A percentile compares a stretch with the other conserved stretches of the same genome.
Conservation (phyloP, 1,140 invertebrate genomes). For the Listronotus bonariensis region DNA sequence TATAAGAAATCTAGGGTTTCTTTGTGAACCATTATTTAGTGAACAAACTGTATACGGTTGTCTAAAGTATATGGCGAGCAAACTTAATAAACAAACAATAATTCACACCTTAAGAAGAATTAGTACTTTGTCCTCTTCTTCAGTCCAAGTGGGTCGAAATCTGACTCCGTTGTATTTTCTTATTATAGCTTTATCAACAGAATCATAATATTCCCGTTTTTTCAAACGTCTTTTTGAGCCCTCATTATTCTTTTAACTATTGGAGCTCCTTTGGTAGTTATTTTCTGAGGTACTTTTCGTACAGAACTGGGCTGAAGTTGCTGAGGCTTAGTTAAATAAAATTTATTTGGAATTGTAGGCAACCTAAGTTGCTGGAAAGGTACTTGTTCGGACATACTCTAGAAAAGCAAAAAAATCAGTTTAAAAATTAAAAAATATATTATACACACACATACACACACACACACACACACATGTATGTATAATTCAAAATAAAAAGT, state of each 20-base stretch:
- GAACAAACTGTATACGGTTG: too few species aligned
- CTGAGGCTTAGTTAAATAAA: neutral
- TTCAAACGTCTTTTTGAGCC: constrained; percentile 6
- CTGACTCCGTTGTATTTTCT: constrained; percentile 65
- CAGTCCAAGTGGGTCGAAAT: constrained; percentile 62
- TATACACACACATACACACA: too few species aligned
- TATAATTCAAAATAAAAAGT: too few species aligned
- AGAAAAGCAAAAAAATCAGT: too few species aligned
- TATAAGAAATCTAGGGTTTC: too few species aligned
- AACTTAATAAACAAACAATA: too few species aligned
- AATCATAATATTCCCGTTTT: constrained; percentile 61
- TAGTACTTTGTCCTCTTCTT: constrained; percentile 67
- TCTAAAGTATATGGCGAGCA: too few species aligned
- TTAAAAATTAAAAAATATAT: too few species aligned
- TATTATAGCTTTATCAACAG: constrained; percentile 69
- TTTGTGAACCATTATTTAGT: too few species aligned
- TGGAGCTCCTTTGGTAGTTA: constrained; percentile 7
- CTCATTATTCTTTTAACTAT: constrained; percentile 11
- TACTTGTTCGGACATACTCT: neutral
- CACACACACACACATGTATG: too few species aligned
- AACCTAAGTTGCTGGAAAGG: neutral
- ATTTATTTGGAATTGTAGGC: neutral
- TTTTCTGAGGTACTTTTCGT: constrained; percentile 1
- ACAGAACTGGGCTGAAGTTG: neutral
- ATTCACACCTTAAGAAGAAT: constrained; percentile 71